Evolutionary conservation across 2,888 invertebrate genomes (phyloP).

Genomic region (Steinernema carpocapsae): DNA sequence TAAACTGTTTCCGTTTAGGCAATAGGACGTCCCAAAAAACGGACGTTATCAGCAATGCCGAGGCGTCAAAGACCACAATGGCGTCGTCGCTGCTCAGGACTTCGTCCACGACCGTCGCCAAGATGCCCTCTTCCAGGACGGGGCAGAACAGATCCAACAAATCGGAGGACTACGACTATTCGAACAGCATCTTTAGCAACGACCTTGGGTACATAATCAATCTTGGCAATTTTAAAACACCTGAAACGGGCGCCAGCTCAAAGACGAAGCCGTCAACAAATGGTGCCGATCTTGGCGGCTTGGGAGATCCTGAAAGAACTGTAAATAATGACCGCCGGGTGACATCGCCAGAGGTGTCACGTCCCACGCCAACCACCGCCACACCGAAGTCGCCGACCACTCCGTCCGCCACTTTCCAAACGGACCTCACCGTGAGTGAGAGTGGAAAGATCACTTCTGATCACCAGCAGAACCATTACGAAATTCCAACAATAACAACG

Average conservation of each 20-base stretch:
- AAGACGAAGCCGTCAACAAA: neutral
- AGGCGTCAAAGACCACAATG: neutral
- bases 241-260: neutral
- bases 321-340: neutral
- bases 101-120: neutral
- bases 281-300: neutral
- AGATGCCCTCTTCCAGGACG: neutral
- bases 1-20: conserved; percentile 14
- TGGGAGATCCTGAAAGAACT: neutral
- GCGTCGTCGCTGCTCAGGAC: neutral
- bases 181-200: conserved; percentile 14
- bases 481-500: conserved; percentile 27
- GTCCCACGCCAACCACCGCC: neutral
- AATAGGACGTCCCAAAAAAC: conserved; percentile 14
- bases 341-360: neutral
- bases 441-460: conserved; percentile 27
- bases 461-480: conserved; percentile 18
- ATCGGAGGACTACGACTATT: conserved; percentile 6
- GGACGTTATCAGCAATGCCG: neutral
- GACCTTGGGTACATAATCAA: conserved; percentile 26
- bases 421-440: conserved; percentile 4
- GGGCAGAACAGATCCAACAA: neutral
- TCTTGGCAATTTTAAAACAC: conserved; percentile 27
- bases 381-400: neutral
- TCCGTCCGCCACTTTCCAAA: neutral